These are phyloP conservation scores for Passer domesticus DNA, from an alignment of 2,113 vertebrate genomes.

Conservation along the genomic window DNA sequence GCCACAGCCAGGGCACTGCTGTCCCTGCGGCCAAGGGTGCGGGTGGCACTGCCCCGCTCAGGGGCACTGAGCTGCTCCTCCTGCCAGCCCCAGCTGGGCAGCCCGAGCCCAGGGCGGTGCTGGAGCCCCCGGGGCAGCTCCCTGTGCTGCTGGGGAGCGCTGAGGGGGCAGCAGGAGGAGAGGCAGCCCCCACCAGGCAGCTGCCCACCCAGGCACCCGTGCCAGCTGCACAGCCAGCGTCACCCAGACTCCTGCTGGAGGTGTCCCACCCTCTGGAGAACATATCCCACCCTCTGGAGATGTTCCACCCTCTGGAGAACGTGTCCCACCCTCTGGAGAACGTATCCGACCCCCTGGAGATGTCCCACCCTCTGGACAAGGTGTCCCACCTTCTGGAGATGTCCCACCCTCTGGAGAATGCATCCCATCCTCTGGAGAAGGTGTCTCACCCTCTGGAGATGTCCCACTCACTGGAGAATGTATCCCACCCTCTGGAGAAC, in stretches of 20 bases:
- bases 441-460: neutral
- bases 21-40: neutral
- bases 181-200: neutral
- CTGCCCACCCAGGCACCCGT: rapidly evolving
- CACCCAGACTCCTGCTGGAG: neutral
- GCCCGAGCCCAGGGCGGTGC: rapidly evolving
- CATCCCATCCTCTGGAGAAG: neutral
- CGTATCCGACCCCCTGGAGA: neutral
- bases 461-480: neutral
- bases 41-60: neutral
- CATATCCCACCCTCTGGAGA: neutral
- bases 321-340: neutral
- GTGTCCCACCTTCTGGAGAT: neutral
- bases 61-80: rapidly evolving
- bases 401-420: neutral
- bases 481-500: neutral
- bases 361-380: neutral
- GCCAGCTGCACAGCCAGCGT: neutral
- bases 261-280: neutral
- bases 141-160: neutral
- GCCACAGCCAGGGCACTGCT: neutral
- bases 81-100: neutral
- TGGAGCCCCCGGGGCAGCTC: neutral
- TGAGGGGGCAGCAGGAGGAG: neutral
- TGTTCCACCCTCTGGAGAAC: neutral